A percentile compares a stretch with the other conserved stretches of the same genome.
phyloP scores from a whole-genome alignment of 2,888 invertebrate genomes.

The Meiosimyza decipiens region DNA sequence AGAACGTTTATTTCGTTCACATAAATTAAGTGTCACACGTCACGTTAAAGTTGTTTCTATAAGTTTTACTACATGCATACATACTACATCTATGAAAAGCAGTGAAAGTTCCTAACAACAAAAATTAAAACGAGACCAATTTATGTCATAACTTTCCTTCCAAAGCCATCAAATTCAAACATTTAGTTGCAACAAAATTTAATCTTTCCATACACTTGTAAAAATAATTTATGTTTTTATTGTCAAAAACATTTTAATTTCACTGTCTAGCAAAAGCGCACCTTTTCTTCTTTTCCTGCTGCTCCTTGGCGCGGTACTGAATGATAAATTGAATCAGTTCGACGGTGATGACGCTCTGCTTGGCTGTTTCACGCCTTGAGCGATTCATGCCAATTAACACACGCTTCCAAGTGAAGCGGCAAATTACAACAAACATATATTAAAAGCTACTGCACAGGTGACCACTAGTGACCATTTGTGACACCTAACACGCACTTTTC shows the following conservation, averaged over 20 bases:
- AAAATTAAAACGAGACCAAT: no score
- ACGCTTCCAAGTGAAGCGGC: background rate
- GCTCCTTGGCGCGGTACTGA: constrained; percentile 64
- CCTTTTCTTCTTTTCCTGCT: constrained; percentile 63
- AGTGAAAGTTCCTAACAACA: no score
- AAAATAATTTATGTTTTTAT: background rate
- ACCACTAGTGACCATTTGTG: background rate
- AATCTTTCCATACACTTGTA: background rate
- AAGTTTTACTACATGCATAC: no score
- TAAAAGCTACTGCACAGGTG: background rate
- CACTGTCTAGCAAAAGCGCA: constrained; percentile 44
- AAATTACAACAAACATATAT: constrained; percentile 4
- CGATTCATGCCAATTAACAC: constrained; percentile 57
- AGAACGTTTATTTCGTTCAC: no score
- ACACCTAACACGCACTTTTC: constrained; percentile 8
- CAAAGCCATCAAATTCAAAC: constrained; percentile 48
- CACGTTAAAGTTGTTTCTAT: no score
- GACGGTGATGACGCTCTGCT: constrained; percentile 65
- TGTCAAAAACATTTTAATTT: background rate
- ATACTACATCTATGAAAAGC: no score
- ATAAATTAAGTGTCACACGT: no score
- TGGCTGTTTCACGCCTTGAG: constrained; percentile 58
- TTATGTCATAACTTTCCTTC: constrained; percentile 42
- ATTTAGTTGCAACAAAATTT: constrained; percentile 39
- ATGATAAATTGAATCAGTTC: constrained; percentile 67